phyloP scores from a whole-genome alignment of 2,888 invertebrate genomes.

The Odontomyia ornata region DNA sequence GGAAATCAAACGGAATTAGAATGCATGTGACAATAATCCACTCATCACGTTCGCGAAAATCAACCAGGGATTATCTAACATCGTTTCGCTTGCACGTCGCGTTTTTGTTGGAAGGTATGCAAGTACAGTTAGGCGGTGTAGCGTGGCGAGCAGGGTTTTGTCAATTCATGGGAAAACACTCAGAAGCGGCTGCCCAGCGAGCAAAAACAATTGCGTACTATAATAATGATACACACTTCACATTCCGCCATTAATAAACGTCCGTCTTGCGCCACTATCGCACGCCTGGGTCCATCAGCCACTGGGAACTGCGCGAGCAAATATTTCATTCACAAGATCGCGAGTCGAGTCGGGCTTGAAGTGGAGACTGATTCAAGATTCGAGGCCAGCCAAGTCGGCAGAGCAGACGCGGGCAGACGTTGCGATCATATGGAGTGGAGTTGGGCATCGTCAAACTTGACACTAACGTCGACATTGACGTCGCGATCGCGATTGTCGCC shows the following conservation, averaged over 20 bases:
- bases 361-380: conserved; percentile 11
- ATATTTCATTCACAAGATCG: conserved; percentile 43
- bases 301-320: conserved; percentile 17
- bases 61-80: no score
- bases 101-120: no score
- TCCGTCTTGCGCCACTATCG: conserved; percentile 28
- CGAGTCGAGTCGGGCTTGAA: conserved; percentile 6
- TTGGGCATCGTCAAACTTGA: conserved; percentile 19
- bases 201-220: conserved; percentile 15
- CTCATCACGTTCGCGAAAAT: no score
- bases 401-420: conserved; percentile 30
- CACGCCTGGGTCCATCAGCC: conserved; percentile 16
- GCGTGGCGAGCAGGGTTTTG: no score
- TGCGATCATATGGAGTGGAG: conserved; percentile 37
- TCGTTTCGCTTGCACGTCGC: no score
- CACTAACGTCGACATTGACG: conserved; percentile 30
- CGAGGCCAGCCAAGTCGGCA: conserved; percentile 22
- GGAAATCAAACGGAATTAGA: no score
- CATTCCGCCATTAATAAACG: conserved; percentile 18
- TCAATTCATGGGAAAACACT: no score
- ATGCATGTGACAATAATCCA: no score
- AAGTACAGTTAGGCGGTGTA: no score
- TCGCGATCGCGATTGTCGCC: conserved; percentile 26
- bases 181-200: no score
- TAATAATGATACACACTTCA: conserved; percentile 14